These are phyloP conservation scores for Thysanoteuthis rhombus DNA, from an alignment of 2,888 invertebrate genomes.

Conservation along the genomic window DNA sequence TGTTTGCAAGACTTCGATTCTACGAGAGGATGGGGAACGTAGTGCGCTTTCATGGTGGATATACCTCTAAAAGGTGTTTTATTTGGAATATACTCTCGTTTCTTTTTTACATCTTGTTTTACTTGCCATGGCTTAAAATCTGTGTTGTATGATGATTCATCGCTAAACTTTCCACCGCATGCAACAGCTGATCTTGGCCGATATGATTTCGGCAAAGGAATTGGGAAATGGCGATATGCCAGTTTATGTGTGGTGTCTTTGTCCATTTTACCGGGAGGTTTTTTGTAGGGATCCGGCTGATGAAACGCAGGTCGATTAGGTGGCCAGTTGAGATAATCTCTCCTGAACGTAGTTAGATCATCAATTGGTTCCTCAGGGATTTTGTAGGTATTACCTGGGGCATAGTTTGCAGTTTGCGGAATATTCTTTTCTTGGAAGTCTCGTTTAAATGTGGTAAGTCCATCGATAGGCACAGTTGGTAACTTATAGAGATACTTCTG, in stretches of 20 bases:
- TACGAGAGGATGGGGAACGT: not conserved
- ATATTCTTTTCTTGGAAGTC: not conserved
- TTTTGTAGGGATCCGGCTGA: not conserved
- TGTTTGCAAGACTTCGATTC: not conserved
- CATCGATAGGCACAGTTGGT: not conserved
- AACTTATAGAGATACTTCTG: not conserved
- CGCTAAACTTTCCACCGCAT: not conserved
- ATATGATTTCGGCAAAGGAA: not conserved
- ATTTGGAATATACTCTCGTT: not conserved
- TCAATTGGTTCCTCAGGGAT: not conserved
- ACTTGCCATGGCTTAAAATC: conserved; percentile 1
- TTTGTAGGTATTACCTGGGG: not conserved
- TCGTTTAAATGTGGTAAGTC: not conserved
- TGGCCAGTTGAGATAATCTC: conserved; percentile 17
- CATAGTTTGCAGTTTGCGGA: not conserved
- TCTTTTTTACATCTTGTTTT: not conserved
- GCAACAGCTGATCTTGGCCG: not conserved
- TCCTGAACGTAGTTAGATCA: not conserved
- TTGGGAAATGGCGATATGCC: not conserved
- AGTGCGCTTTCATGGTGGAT: conserved; percentile 1
- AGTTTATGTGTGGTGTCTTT: not conserved
- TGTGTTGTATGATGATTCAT: not conserved
- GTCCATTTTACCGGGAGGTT: not conserved
- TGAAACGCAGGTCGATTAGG: not conserved
- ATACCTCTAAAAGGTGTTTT: not conserved